A percentile compares a stretch with the other conserved stretches of the same genome.
Conservation (phyloP, 2,113 vertebrate genomes). For the Cyphomyrus discorhynchus region DNA sequence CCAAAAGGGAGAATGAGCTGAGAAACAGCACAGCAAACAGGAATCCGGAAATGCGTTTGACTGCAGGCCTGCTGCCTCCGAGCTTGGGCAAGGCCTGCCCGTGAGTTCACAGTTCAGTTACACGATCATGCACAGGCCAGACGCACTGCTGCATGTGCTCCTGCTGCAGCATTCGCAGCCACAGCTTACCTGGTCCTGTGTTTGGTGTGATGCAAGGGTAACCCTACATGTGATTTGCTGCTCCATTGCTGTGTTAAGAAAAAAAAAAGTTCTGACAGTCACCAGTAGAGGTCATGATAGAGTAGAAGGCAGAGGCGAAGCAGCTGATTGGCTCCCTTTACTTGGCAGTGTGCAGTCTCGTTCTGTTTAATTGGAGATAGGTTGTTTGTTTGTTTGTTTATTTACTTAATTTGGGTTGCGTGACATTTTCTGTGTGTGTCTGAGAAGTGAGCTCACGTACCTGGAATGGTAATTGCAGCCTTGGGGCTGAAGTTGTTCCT, state of each 20-base stretch:
- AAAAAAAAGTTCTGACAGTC: constrained; percentile 10
- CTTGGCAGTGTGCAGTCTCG: constrained; percentile 33
- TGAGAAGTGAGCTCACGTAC: constrained; percentile 58
- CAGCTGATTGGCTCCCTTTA: not conserved
- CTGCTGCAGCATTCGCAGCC: not conserved
- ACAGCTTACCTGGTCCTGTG: not conserved
- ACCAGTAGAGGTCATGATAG: constrained; percentile 49
- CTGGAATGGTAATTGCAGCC: constrained; percentile 64
- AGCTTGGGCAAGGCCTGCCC: not conserved
- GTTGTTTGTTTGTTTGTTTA: constrained; percentile 60
- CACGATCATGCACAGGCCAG: constrained; percentile 44
- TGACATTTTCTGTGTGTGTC: constrained; percentile 63
- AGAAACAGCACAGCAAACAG: not conserved
- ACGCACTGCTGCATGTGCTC: constrained; percentile 28
- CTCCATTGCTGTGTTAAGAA: not conserved
- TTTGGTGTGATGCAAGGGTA: not conserved
- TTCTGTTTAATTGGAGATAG: constrained; percentile 55
- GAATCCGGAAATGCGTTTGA: not conserved
- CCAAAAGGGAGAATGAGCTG: not conserved
- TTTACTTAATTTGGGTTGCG: constrained; percentile 58
- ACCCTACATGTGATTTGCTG: not conserved
- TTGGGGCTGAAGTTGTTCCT: not conserved
- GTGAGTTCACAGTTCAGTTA: constrained; percentile 32
- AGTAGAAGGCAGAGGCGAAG: constrained; percentile 6
- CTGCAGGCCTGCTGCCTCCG: not conserved